Evolutionary conservation across 2,888 invertebrate species (phyloP).

Genomic region (Synanthedon myopaeformis): DNA sequence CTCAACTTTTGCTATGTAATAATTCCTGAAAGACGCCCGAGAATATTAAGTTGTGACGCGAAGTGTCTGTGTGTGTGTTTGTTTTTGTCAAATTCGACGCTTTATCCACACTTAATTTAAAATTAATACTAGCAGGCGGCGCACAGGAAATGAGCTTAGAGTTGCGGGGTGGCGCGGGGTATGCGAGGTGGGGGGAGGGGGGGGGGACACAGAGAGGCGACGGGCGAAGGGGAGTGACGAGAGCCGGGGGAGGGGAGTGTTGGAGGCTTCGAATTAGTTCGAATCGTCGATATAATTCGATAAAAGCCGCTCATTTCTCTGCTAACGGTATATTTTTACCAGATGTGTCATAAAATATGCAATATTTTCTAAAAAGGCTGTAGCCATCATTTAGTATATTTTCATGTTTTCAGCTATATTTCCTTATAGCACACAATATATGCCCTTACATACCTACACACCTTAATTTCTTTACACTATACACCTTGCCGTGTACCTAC

Average conservation of each 20-base stretch:
- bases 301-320: conserved; percentile 24
- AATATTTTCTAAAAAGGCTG: no score
- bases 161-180: conserved; percentile 31
- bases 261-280: conserved; percentile 42
- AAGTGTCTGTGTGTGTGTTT: conserved; percentile 11
- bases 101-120: conserved; percentile 76
- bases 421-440: no score
- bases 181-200: conserved; percentile 12
- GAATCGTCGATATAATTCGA: conserved; percentile 35
- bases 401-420: no score
- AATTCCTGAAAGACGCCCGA: no score
- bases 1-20: no score
- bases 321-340: conserved; percentile 3
- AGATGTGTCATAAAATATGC: no score
- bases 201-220: conserved; percentile 1
- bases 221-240: conserved; percentile 20
- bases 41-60: no score
- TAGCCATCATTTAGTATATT: no score
- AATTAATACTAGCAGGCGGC: conserved; percentile 79
- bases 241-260: conserved; percentile 9
- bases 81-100: conserved; percentile 22
- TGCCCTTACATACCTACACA: no score
- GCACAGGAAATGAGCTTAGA: conserved; percentile 78
- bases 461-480: no score
- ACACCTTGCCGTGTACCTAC: no score